These are phyloP conservation scores for Polyergus mexicanus DNA, from an alignment of 1,140 invertebrate genomes.

Conservation along the genomic window DNA sequence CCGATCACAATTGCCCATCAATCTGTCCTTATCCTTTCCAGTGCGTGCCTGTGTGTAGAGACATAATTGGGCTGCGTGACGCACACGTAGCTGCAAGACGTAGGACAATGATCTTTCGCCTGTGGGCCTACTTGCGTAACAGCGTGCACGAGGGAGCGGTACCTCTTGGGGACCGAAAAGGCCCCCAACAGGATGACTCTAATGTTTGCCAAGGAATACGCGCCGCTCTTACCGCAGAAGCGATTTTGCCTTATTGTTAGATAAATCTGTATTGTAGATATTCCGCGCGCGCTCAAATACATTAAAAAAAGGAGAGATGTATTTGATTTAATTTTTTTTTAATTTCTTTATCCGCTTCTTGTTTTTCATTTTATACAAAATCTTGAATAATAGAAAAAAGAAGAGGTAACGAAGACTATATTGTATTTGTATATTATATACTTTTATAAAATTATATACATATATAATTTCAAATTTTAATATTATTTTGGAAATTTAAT, in stretches of 20 bases:
- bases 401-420: not conserved
- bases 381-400: not conserved
- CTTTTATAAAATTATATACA: not conserved
- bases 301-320: too few species aligned
- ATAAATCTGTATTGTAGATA: conserved; percentile 24
- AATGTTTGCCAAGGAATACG: conserved; percentile 72
- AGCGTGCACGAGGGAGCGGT: conserved; percentile 72
- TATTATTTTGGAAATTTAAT: not conserved
- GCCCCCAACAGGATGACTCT: conserved; percentile 73
- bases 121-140: conserved; percentile 67
- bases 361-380: not conserved
- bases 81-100: conserved; percentile 62
- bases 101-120: conserved; percentile 78
- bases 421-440: too few species aligned
- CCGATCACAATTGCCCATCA: conserved; percentile 29
- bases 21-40: conserved; percentile 44
- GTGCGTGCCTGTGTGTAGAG: conserved; percentile 52
- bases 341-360: not conserved
- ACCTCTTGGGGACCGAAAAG: conserved; percentile 58
- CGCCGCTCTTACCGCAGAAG: conserved; percentile 45
- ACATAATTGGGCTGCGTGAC: conserved; percentile 71
- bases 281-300: too few species aligned
- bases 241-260: conserved; percentile 63
- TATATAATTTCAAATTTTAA: not conserved
- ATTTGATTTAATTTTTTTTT: not conserved